phyloP scores from a whole-genome alignment of 1,140 invertebrate genomes.

The Marisa cornuarietis region DNA sequence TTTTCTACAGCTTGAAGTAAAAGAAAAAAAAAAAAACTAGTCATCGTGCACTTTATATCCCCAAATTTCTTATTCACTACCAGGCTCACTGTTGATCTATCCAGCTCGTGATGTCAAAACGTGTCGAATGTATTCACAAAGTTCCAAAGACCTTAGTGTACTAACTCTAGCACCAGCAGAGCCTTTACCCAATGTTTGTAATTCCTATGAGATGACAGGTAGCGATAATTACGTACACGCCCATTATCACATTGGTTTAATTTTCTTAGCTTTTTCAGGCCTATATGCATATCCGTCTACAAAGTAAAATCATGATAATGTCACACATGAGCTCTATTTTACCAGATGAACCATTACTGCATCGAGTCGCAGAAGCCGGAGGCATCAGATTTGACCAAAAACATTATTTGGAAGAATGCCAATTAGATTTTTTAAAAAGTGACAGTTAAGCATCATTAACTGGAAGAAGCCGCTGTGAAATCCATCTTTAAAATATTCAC shows the following conservation, averaged over 20 bases:
- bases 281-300: not conserved
- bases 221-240: not conserved
- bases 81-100: no score
- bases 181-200: not conserved
- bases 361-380: not conserved
- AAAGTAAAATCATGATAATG: not conserved
- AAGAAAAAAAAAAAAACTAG: no score
- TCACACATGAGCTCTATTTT: not conserved
- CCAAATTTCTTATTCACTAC: no score
- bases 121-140: no score
- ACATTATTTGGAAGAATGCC: not conserved
- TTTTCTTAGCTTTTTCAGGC: not conserved
- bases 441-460: not conserved
- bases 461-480: not conserved
- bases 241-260: not conserved
- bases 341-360: not conserved
- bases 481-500: not conserved
- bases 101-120: no score
- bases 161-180: not conserved
- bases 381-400: slow-evolving; percentile 3
- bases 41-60: no score
- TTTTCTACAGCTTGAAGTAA: no score
- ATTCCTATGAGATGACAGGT: not conserved
- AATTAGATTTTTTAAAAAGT: not conserved
- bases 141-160: not conserved